Conservation (phyloP, 2,797 vertebrate species). For the Hozukius guyotensis region DNA sequence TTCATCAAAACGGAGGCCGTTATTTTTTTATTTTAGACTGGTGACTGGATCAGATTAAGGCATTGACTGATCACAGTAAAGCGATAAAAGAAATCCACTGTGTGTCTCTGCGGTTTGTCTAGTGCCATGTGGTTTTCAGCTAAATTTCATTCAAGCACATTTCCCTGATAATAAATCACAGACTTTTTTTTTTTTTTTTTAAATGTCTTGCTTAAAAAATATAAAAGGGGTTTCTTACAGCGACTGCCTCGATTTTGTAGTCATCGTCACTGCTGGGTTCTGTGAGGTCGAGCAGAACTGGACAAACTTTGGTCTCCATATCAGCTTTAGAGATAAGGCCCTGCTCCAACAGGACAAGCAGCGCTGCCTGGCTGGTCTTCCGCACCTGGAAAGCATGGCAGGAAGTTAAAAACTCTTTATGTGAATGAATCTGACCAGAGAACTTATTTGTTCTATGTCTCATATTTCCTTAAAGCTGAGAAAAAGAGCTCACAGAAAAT, state of each 20-base stretch:
- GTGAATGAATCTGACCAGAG: not conserved
- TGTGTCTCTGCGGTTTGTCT: not conserved
- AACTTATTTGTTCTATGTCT: not conserved
- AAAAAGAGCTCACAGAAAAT: not conserved
- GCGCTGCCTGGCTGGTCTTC: conserved; percentile 92
- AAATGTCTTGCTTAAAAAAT: not conserved
- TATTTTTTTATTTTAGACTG: not conserved
- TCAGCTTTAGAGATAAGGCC: conserved; percentile 89
- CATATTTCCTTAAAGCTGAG: not conserved
- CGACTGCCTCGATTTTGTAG: conserved; percentile 91
- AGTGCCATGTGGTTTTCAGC: not conserved
- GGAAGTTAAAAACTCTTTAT: not conserved
- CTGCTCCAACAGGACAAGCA: conserved; percentile 91
- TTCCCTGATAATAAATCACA: not conserved
- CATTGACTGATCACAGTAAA: not conserved
- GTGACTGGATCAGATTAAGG: not conserved
- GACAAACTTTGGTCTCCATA: conserved; percentile 91
- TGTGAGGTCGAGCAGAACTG: conserved; percentile 88
- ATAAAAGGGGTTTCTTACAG: conserved; percentile 76
- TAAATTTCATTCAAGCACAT: not conserved
- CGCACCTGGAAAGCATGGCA: conserved; percentile 82
- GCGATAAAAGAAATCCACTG: not conserved
- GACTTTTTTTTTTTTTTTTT: not conserved
- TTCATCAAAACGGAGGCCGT: not conserved
- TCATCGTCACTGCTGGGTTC: conserved; percentile 89